Evolutionary conservation across 2,797 vertebrate genomes (phyloP).

Genomic region (Argyrosomus regius): DNA sequence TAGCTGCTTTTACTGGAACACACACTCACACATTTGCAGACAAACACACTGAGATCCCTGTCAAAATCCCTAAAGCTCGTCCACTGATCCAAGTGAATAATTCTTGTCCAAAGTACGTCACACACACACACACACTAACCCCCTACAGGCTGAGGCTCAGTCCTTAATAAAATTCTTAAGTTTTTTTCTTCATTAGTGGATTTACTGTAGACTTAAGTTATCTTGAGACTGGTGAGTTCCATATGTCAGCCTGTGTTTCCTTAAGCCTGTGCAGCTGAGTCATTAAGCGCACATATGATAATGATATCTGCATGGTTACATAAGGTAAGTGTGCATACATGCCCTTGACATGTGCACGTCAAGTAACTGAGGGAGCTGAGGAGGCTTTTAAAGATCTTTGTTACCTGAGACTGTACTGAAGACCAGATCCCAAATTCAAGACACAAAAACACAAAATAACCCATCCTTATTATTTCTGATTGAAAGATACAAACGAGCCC

Average conservation of each 20-base stretch:
- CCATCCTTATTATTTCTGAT: no score
- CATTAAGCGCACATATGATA: neutral
- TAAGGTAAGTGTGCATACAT: neutral
- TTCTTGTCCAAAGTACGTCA: neutral
- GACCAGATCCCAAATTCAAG: neutral
- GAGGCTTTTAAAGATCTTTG: neutral
- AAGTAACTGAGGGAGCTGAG: neutral
- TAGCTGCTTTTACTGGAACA: constrained; percentile 37
- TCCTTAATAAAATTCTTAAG: constrained; percentile 46
- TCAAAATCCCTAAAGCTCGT: constrained; percentile 39
- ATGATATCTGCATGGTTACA: constrained; percentile 30
- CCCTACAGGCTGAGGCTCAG: constrained; percentile 19
- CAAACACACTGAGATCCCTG: constrained; percentile 20
- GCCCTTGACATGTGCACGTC: constrained; percentile 33
- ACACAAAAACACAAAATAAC: neutral
- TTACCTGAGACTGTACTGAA: neutral
- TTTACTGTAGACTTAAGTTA: constrained; percentile 13
- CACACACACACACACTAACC: constrained; percentile 16
- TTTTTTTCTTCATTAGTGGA: constrained; percentile 1
- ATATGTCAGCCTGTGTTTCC: constrained; percentile 5
- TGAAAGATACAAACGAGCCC: neutral
- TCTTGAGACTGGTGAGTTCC: neutral
- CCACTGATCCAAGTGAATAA: constrained; percentile 39
- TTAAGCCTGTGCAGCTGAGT: neutral
- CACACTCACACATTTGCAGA: constrained; percentile 1